Conservation (phyloP, 35 echinoderm and acorn worm species). For the Hemicentrotus pulcherrimus region DNA sequence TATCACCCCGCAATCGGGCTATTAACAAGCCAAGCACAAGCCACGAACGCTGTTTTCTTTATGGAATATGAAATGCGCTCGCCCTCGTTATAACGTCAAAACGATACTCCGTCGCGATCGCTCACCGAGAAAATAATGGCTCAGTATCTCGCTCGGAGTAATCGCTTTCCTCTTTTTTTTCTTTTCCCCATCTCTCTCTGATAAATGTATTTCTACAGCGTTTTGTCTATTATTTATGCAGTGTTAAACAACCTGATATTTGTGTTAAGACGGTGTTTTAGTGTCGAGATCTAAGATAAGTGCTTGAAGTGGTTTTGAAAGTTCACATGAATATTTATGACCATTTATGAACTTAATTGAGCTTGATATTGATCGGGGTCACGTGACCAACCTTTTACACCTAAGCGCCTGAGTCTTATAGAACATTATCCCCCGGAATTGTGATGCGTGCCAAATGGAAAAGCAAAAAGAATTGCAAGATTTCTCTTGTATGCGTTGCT, state of each 20-base stretch:
- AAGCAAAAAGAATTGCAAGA: background rate
- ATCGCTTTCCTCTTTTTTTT: background rate
- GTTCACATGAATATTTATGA: slow-evolving; percentile 47
- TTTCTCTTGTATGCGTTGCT: background rate
- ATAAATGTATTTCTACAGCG: slow-evolving; percentile 17
- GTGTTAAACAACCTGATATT: slow-evolving; percentile 44
- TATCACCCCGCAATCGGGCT: background rate
- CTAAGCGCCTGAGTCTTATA: background rate
- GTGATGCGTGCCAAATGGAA: background rate
- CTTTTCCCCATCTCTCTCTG: background rate
- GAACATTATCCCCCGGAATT: slow-evolving; percentile 1
- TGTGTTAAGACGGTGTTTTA: slow-evolving; percentile 40
- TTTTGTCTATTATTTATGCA: slow-evolving; percentile 39
- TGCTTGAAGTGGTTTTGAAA: slow-evolving; percentile 37
- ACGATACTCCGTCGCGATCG: background rate
- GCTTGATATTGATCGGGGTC: slow-evolving; percentile 26
- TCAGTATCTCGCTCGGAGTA: slow-evolving; percentile 7
- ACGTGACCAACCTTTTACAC: slow-evolving; percentile 31
- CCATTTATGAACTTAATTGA: slow-evolving; percentile 45
- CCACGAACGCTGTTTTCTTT: background rate
- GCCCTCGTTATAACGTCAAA: slow-evolving; percentile 32
- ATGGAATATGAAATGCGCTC: slow-evolving; percentile 41
- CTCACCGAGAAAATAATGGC: slow-evolving; percentile 31
- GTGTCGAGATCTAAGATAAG: slow-evolving; percentile 26
- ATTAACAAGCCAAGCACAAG: slow-evolving; percentile 44